A percentile compares a stretch with the other conserved stretches of the same genome.
Evolutionary conservation across 2,113 vertebrate species (phyloP).

Genomic region (Arothron firmamentum): DNA sequence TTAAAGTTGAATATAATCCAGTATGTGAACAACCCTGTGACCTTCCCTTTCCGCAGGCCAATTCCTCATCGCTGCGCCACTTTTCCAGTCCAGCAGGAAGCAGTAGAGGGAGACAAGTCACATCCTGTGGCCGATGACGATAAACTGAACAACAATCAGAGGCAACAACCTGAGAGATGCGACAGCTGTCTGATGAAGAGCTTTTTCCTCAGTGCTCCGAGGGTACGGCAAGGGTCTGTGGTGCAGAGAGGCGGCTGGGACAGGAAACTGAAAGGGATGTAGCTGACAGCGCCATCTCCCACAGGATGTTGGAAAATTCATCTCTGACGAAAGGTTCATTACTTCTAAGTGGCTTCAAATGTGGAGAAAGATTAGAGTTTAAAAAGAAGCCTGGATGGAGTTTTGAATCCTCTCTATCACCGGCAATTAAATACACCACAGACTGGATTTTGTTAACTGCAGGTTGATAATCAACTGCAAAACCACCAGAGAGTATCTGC

Average conservation of each 20-base stretch:
- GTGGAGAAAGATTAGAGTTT: constrained; percentile 18
- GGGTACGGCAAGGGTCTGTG: constrained; percentile 14
- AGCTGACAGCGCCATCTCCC: constrained; percentile 48
- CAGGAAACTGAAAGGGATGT: constrained; percentile 56
- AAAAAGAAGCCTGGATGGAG: no score
- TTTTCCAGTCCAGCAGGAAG: constrained; percentile 61
- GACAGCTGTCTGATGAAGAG: constrained; percentile 35
- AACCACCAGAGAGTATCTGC: background rate
- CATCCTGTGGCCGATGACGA: constrained; percentile 50
- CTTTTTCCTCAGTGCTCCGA: constrained; percentile 35
- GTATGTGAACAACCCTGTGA: constrained; percentile 43
- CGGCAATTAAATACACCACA: no score
- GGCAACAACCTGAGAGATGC: constrained; percentile 19
- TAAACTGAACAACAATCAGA: constrained; percentile 33
- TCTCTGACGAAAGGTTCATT: constrained; percentile 27
- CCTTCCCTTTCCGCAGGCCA: constrained; percentile 44
- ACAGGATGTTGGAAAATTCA: constrained; percentile 61
- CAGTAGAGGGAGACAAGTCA: constrained; percentile 45
- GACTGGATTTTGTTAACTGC: no score
- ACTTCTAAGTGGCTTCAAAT: constrained; percentile 9
- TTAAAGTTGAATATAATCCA: constrained; percentile 40
- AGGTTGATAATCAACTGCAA: constrained; percentile 10
- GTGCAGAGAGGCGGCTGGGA: constrained; percentile 25
- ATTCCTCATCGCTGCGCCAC: constrained; percentile 46
- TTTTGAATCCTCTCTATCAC: no score